Evolutionary conservation across 2,888 invertebrate genomes (phyloP).

Genomic region (Meliscaeva auricollis): DNA sequence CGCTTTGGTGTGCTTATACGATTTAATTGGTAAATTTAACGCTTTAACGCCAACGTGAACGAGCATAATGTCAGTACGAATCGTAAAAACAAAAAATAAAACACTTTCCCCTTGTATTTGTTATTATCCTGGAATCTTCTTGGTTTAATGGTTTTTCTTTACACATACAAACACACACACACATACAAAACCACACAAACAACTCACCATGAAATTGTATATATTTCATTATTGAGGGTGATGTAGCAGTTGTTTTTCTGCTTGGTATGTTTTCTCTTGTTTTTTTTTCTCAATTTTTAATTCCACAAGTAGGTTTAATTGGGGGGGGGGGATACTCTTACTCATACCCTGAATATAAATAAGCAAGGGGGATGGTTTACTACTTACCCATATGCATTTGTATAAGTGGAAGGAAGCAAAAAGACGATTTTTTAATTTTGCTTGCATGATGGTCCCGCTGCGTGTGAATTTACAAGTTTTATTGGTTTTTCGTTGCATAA

Average conservation of each 20-base stretch:
- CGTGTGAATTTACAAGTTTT: constrained; percentile 40
- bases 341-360: no score
- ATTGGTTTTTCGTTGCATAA: constrained; percentile 1
- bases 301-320: not conserved
- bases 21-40: constrained; percentile 71
- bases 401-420: no score
- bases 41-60: constrained; percentile 70
- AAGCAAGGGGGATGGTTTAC: no score
- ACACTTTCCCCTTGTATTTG: constrained; percentile 38
- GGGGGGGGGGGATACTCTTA: no score
- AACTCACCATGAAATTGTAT: not conserved
- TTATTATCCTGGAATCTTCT: constrained; percentile 55
- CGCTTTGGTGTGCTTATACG: not conserved
- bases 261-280: not conserved
- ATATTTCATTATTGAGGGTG: constrained; percentile 55
- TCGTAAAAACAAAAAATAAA: constrained; percentile 46
- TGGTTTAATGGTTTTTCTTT: constrained; percentile 28
- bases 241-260: constrained; percentile 48
- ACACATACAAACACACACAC: no score
- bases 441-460: constrained; percentile 34
- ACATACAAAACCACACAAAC: no score
- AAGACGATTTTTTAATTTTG: constrained; percentile 45
- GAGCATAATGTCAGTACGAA: constrained; percentile 61
- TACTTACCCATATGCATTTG: no score
- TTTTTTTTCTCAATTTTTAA: not conserved